Evolutionary conservation across 2,113 vertebrate species (phyloP).

Genomic region (Ivindomyrus marchei): DNA sequence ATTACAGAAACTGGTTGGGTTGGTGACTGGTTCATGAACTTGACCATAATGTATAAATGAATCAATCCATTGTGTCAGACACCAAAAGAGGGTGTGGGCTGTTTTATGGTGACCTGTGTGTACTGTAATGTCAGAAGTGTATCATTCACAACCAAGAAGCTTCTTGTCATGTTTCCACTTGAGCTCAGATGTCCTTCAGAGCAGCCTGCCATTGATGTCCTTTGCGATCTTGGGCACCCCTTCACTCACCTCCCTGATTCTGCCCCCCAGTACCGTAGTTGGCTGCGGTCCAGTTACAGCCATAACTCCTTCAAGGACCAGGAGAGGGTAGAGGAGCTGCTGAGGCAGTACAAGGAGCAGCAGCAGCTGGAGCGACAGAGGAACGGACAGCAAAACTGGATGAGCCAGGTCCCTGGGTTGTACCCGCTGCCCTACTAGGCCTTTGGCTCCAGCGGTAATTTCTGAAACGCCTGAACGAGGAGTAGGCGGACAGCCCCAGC

Average conservation of each 20-base stretch:
- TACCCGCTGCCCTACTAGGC: slow-evolving; percentile 33
- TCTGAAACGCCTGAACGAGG: slow-evolving; percentile 50
- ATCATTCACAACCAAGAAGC: not conserved
- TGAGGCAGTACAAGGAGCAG: slow-evolving; percentile 57
- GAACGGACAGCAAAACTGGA: slow-evolving; percentile 33
- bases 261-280: slow-evolving; percentile 63
- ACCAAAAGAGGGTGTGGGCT: not conserved
- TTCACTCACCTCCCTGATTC: not conserved
- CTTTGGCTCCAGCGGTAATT: slow-evolving; percentile 43
- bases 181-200: no score
- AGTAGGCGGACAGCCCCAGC: not conserved
- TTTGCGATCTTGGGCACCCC: not conserved
- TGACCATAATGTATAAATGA: not conserved
- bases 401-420: slow-evolving; percentile 19
- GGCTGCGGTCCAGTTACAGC: slow-evolving; percentile 61
- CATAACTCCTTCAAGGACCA: slow-evolving; percentile 68
- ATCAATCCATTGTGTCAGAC: not conserved
- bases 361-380: slow-evolving; percentile 37
- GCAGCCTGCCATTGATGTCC: no score
- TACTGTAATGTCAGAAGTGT: not conserved
- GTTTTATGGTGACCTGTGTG: not conserved
- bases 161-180: not conserved
- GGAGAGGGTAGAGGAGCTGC: slow-evolving; percentile 63
- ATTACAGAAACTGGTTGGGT: not conserved
- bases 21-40: not conserved